Conservation (phyloP, 2,113 vertebrate species). For the Muscicapa adusta region DNA sequence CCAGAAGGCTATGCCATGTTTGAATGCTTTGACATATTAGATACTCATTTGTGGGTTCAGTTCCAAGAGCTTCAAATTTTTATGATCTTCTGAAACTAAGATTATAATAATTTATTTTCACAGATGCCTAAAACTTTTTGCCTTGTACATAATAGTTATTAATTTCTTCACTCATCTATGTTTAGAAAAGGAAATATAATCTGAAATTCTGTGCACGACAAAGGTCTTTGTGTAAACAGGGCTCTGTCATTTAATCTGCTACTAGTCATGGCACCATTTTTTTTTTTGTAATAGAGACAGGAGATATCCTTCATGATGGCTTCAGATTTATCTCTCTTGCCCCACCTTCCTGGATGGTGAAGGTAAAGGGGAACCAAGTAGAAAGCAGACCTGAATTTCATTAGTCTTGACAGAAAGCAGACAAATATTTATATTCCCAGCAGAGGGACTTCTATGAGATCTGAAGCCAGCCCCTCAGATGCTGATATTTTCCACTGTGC, state of each 20-base stretch:
- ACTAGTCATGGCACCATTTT: background rate
- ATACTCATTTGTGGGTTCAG: background rate
- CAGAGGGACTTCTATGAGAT: rapidly evolving
- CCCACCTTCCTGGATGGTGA: background rate
- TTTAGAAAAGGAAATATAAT: background rate
- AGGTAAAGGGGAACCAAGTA: background rate
- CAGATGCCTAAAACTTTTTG: background rate
- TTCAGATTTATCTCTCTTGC: background rate
- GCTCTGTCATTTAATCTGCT: background rate
- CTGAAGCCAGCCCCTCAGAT: background rate
- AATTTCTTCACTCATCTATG: background rate
- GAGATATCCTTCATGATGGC: background rate
- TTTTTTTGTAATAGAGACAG: background rate
- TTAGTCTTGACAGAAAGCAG: background rate
- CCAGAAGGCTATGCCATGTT: rapidly evolving
- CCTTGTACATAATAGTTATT: background rate
- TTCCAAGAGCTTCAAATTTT: background rate
- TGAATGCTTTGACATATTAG: background rate
- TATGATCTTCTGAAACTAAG: background rate
- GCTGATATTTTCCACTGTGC: background rate
- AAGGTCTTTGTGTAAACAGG: background rate
- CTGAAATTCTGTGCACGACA: background rate
- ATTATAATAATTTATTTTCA: background rate
- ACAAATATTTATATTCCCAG: background rate
- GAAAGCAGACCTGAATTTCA: background rate